phyloP scores from a whole-genome alignment of 2,113 vertebrate genomes.

The Rhizomys pruinosus region DNA sequence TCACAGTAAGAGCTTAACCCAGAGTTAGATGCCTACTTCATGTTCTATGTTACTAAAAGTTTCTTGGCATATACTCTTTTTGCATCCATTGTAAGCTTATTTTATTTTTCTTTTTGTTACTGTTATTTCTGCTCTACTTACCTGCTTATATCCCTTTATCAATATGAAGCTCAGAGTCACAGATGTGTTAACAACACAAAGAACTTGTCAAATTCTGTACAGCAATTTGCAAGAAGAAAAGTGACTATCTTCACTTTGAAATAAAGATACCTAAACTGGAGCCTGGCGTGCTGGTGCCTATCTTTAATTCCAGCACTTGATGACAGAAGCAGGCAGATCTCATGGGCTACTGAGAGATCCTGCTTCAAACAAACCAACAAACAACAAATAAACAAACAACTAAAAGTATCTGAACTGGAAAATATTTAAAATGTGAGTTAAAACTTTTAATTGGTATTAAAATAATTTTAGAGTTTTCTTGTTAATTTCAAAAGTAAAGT shows the following conservation, averaged over 20 bases:
- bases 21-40: not conserved
- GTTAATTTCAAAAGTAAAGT: constrained; percentile 9
- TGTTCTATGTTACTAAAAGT: not conserved
- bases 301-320: too few relatives aligned
- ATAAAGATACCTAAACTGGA: not conserved
- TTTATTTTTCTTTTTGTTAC: not conserved
- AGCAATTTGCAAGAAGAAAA: not conserved
- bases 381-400: too few relatives aligned
- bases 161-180: not conserved
- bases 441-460: constrained; percentile 16
- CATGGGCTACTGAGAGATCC: too few relatives aligned
- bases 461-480: not conserved
- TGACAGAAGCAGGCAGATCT: too few relatives aligned
- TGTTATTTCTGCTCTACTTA: not conserved
- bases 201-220: not conserved
- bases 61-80: not conserved
- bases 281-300: too few relatives aligned
- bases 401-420: constrained; percentile 2
- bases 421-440: not conserved
- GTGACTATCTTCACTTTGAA: not conserved
- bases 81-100: not conserved
- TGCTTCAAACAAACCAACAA: too few relatives aligned
- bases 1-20: too few relatives aligned
- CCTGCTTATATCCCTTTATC: not conserved
- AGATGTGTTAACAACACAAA: not conserved